Base-by-base conservation (phyloP, 2,888 invertebrate species). In the Spisula solida region DNA sequence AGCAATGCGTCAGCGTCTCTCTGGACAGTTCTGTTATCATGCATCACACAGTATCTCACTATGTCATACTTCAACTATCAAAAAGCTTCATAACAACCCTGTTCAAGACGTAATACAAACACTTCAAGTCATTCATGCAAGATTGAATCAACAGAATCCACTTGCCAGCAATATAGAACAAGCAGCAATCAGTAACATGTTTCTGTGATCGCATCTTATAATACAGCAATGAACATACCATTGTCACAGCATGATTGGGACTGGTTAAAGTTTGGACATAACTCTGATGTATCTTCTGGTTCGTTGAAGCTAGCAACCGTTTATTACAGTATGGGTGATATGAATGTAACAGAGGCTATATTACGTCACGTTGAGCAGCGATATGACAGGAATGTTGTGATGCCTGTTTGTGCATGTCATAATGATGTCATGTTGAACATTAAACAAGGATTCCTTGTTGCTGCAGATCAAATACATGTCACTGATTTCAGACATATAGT, bases 281-380 rank as follows among this genome's bases (percentile, higher is more conserved):
- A 20, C 48, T 81, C 80, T 18, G 80, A 81, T 48, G 80, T 51
- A 8, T 48, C 80, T 0, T 81, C 80, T 48, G 48, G 80, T 25
- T 18, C 1, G 48, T 51, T 81, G 16, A 81, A 81, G 25, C 47
- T 48, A 20, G 80, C 80, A 51, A 48, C 80, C 8, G 80, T 48
- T n/a, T 81, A 20, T 48, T 81, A 48, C 29, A n/a, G 51, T 81
- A 29, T n/a, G 18, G 80, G 80, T 51, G 80, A 81, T 51, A 25
- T 51, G 1, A 12, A 81, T 1, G 51, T 10, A n/a, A 25, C 80
- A 25, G 47, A 48, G 29, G 16, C 25, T 14, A 48, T 81, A 25
- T 51, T 81, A 81, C 48, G 48, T 48, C 41, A 47, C 2, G 29
- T 51, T 51, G 48, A 48, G 8, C 25, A 25, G 16, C 20, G 25